A percentile compares a stretch with the other conserved stretches of the same genome.
Conservation (phyloP, 2,113 vertebrate genomes). For the Papio anubis region DNA sequence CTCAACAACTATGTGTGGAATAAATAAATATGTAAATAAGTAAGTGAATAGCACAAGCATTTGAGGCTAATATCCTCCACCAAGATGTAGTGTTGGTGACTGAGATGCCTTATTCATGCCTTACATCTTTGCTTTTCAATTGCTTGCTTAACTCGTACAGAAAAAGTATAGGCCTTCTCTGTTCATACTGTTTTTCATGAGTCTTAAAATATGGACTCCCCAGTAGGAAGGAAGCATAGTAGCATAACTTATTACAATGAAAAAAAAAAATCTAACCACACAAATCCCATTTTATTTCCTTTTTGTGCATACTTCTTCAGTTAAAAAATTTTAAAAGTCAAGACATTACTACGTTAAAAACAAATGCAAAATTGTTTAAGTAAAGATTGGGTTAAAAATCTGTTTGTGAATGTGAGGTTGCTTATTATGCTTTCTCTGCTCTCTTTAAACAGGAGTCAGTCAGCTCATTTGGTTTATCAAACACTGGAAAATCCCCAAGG, state of each 20-base stretch:
- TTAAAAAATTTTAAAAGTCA: neutral
- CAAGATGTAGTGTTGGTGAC: neutral
- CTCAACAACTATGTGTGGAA: neutral
- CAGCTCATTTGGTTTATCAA: constrained; percentile 56
- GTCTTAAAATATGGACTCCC: neutral
- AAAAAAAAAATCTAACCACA: neutral
- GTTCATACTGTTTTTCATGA: neutral
- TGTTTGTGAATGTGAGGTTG: constrained; percentile 1
- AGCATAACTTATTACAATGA: neutral
- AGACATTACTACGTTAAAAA: neutral
- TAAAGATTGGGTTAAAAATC: constrained; percentile 16
- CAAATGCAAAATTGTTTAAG: neutral
- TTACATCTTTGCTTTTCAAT: neutral
- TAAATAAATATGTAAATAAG: neutral
- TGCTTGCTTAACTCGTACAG: neutral
- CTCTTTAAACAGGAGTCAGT: neutral
- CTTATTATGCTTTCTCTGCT: neutral
- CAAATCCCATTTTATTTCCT: neutral
- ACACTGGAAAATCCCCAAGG: neutral
- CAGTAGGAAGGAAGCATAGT: neutral
- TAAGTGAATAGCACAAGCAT: neutral
- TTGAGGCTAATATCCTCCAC: neutral
- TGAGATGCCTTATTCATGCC: neutral
- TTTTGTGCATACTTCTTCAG: neutral
- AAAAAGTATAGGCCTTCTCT: neutral